Conservation (phyloP, 2,113 vertebrate species). For the Oryzias javanicus region DNA sequence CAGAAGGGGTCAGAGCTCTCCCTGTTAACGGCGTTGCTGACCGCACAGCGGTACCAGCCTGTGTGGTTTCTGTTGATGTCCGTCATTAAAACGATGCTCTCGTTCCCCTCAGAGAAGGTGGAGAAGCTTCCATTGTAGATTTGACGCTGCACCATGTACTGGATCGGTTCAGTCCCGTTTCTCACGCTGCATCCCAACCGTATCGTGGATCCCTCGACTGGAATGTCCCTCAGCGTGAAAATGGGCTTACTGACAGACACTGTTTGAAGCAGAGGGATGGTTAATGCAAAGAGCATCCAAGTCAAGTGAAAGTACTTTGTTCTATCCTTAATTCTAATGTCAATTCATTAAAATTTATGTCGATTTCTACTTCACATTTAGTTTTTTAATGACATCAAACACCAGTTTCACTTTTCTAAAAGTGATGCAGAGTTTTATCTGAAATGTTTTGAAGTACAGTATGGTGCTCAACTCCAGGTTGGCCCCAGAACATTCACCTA, state of each 20-base stretch:
- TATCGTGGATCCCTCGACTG: constrained; percentile 74
- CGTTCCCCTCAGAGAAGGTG: constrained; percentile 52
- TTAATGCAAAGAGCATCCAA: too few relatives aligned
- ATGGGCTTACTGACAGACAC: constrained; percentile 85
- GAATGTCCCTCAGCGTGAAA: constrained; percentile 75
- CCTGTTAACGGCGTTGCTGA: constrained; percentile 80
- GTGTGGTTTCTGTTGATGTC: constrained; percentile 79
- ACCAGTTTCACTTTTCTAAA: too few relatives aligned
- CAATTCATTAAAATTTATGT: too few relatives aligned
- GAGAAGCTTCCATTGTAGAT: constrained; percentile 46
- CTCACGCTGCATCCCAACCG: constrained; percentile 77
- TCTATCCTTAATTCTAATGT: too few relatives aligned
- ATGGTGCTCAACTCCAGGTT: too few relatives aligned
- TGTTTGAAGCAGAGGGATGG: constrained; percentile 43
- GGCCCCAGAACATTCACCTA: too few relatives aligned
- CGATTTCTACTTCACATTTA: too few relatives aligned
- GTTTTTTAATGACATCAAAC: too few relatives aligned
- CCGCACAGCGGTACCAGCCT: constrained; percentile 85
- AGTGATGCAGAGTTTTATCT: too few relatives aligned
- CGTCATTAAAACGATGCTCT: constrained; percentile 66
- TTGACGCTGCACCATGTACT: constrained; percentile 81
- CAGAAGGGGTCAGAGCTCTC: constrained; percentile 77
- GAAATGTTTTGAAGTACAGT: too few relatives aligned
- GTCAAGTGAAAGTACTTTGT: too few relatives aligned
- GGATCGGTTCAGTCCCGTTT: constrained; percentile 83